Evolutionary conservation across 2,888 invertebrate genomes (phyloP).

Genomic region (Anaspis maculata): DNA sequence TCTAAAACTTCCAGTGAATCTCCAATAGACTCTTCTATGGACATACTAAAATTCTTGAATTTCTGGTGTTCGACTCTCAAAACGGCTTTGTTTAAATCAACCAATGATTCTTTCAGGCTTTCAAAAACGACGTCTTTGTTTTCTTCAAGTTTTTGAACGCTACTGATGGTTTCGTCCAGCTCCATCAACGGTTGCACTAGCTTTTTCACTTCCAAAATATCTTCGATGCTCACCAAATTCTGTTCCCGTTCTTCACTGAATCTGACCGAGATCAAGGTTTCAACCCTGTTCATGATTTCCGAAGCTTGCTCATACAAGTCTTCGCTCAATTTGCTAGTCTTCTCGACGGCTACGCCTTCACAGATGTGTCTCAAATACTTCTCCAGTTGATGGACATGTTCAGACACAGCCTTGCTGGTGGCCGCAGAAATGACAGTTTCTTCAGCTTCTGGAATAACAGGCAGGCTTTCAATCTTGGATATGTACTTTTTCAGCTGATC

Average conservation of each 20-base stretch:
- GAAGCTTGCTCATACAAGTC: slow-evolving; percentile 31
- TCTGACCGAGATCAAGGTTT: slow-evolving; percentile 21
- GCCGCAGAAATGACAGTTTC: slow-evolving; percentile 19
- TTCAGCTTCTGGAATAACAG: slow-evolving; percentile 25
- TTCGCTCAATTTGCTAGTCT: slow-evolving; percentile 25
- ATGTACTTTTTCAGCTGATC: slow-evolving; percentile 33
- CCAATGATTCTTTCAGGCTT: slow-evolving; percentile 25
- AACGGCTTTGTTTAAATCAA: slow-evolving; percentile 29
- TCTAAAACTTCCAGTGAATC: slow-evolving; percentile 34
- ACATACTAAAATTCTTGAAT: slow-evolving; percentile 21
- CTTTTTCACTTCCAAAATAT: slow-evolving; percentile 28
- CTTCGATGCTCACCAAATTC: slow-evolving; percentile 24
- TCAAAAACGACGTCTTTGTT: slow-evolving; percentile 23
- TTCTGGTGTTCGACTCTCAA: slow-evolving; percentile 24
- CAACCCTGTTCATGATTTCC: slow-evolving; percentile 32
- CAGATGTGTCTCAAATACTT: slow-evolving; percentile 29
- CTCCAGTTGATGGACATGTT: slow-evolving; percentile 31
- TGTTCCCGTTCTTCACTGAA: slow-evolving; percentile 21
- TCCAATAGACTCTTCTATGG: slow-evolving; percentile 27
- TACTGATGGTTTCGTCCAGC: slow-evolving; percentile 28
- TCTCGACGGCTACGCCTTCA: slow-evolving; percentile 26
- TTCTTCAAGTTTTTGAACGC: slow-evolving; percentile 26
- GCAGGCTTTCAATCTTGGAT: slow-evolving; percentile 28
- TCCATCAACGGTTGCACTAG: slow-evolving; percentile 29
- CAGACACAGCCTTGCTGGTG: slow-evolving; percentile 18